Evolutionary conservation across 2,113 vertebrate genomes (phyloP).

Genomic region (Falco punctatus): DNA sequence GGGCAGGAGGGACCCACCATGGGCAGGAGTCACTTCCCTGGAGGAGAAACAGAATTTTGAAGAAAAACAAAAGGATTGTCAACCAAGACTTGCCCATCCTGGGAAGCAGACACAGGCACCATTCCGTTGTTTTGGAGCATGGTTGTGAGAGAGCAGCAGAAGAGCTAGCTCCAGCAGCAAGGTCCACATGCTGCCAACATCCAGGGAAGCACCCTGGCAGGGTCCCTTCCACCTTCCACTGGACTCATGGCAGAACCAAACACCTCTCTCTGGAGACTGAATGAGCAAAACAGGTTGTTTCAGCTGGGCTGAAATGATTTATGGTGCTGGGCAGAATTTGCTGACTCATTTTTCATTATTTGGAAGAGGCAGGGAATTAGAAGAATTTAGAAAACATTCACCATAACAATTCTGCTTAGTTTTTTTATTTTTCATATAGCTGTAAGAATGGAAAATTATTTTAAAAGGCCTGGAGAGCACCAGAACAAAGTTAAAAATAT

Average conservation of each 20-base stretch:
- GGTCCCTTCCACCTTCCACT: background rate
- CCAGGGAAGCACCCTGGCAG: fast-evolving
- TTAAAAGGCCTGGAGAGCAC: background rate
- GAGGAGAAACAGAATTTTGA: background rate
- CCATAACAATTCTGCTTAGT: background rate
- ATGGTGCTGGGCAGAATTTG: background rate
- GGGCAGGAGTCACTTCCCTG: background rate
- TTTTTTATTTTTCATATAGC: background rate
- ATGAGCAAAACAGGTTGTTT: background rate
- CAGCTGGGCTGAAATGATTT: background rate
- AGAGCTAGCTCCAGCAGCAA: background rate
- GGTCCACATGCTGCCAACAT: background rate
- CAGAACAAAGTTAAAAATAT: background rate
- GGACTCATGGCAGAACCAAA: background rate
- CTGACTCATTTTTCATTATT: background rate
- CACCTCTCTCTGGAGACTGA: background rate
- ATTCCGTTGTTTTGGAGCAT: background rate
- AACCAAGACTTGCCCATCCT: background rate
- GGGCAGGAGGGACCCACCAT: background rate
- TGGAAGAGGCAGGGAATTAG: background rate
- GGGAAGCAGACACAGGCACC: background rate
- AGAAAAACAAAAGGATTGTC: background rate
- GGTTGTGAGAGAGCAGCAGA: background rate
- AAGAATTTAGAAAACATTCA: background rate
- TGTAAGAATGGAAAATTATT: background rate